Percentiles rank a stretch among this genome's conserved stretches.
Conservation (phyloP, 2,113 vertebrate species). For the Otus sunia region DNA sequence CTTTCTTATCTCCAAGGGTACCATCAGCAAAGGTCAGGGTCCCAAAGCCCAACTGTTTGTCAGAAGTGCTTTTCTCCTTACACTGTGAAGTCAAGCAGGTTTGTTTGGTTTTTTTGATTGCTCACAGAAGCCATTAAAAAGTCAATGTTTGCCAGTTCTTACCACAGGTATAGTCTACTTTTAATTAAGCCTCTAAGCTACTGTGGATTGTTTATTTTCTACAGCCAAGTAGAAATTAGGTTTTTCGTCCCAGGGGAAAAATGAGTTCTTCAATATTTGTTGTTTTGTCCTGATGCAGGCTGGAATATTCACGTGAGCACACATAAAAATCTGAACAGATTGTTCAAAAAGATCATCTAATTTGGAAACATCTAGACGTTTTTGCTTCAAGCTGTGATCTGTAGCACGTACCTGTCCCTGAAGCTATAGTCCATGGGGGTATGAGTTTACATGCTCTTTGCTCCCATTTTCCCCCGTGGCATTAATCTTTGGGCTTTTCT, state of each 20-base stretch:
- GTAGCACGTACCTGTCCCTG: background rate
- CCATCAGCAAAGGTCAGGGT: background rate
- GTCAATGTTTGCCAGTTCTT: background rate
- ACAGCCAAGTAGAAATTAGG: slow-evolving; percentile 19
- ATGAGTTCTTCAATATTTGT: background rate
- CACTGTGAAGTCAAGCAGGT: background rate
- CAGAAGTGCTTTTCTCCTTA: background rate
- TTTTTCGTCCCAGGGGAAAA: slow-evolving; percentile 2
- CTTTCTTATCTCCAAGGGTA: background rate
- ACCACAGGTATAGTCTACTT: slow-evolving; percentile 34
- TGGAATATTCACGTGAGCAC: background rate
- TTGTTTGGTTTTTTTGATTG: background rate
- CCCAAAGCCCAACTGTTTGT: background rate
- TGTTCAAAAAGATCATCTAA: background rate
- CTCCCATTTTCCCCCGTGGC: background rate
- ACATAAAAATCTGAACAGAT: background rate
- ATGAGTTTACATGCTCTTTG: background rate
- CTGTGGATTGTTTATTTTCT: slow-evolving; percentile 28
- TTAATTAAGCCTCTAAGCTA: slow-evolving; percentile 57
- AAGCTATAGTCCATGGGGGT: background rate
- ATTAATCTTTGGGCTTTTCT: background rate
- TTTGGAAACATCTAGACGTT: background rate
- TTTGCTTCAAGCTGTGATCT: background rate
- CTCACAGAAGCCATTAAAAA: slow-evolving; percentile 14
- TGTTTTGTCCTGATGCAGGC: background rate